Base-by-base conservation (phyloP, 2,888 invertebrate genomes). In the Choristoneura rosaceana region DNA sequence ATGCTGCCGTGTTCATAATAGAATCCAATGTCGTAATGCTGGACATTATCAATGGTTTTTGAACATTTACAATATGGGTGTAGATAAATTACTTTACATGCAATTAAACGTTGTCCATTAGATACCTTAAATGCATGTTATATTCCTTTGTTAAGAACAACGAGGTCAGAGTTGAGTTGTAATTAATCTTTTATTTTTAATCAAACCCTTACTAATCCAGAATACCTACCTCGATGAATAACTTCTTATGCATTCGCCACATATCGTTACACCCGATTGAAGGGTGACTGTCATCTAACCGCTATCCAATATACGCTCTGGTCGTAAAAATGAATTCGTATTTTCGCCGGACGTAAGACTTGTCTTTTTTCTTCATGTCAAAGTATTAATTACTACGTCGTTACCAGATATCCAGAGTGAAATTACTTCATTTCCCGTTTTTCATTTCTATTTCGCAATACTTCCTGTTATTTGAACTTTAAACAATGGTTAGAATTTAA, bases 241-340 rank as follows among this genome's bases (percentile, higher is more conserved):
- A 55, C 25, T 25, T 55, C 25, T 12, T 12, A 25, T 25, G 7
- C 55, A 25, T 25, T n/a, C 1, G 1, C 50, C 55, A 55, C 55
- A 12, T 25, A 12, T 55, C 52, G 58, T 34, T 9, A 4, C 3
- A 5, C n/a, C 33, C 59, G 17, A 9, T 10, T 59, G 59, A 59
- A 34, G 38, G 33, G 59, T 59, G 52, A 52, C 52, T 52, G n/a
- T 33, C 62, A 14, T 15, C n/a, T 4, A 34, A 41, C 64, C 38
- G 38, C 64, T 15, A 33, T 8, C 15, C 38, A 34, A 64, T 64
- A 64, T n/a, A 64, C 12, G 38, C 34, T 50, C 52, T 34, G 38
- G 9, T 52, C 10, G 15, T 25, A 12, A 25, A 25, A 17, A 15
- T 64, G 38, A 50, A 33, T 34, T 64, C 15, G n/a, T 52, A 17